These are phyloP conservation scores for Drosophila yakuba DNA, from an alignment of 1,140 invertebrate genomes.

Conservation along the genomic window DNA sequence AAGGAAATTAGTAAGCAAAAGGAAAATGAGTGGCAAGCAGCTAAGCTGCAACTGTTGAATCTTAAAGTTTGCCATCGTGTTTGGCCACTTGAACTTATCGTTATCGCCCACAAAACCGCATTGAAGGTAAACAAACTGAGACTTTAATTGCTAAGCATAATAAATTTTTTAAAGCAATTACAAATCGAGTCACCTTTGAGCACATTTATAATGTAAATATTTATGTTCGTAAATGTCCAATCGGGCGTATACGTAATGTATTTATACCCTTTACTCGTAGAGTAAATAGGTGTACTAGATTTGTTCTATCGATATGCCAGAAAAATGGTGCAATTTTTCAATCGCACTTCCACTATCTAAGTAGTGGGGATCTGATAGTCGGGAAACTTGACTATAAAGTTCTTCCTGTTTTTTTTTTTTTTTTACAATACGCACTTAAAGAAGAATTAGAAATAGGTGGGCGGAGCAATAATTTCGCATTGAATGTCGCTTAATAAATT, in stretches of 20 bases:
- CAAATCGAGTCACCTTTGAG: conserved; percentile 22
- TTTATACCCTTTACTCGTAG: background rate
- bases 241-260: conserved; percentile 55
- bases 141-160: conserved; percentile 37
- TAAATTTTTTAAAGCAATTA: conserved; percentile 36
- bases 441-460: background rate
- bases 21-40: conserved; percentile 1
- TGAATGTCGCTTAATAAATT: conserved; percentile 72
- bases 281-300: too few species aligned
- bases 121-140: conserved; percentile 19
- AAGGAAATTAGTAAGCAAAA: conserved; percentile 15
- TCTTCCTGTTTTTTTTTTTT: background rate
- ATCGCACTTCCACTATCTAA: too few species aligned
- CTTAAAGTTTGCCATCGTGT: conserved; percentile 12
- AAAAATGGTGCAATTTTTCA: too few species aligned
- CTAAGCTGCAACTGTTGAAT: conserved; percentile 24
- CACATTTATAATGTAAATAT: conserved; percentile 66
- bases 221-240: conserved; percentile 44
- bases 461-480: conserved; percentile 11
- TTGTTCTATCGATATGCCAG: too few species aligned
- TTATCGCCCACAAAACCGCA: conserved; percentile 19
- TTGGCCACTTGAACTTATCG: conserved; percentile 25
- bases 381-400: background rate
- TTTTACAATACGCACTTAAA: conserved; percentile 1
- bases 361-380: too few species aligned